Percentiles rank a stretch among this genome's conserved stretches.
Conservation (phyloP, 2,797 vertebrate genomes). For the Gorsachius magnificus region DNA sequence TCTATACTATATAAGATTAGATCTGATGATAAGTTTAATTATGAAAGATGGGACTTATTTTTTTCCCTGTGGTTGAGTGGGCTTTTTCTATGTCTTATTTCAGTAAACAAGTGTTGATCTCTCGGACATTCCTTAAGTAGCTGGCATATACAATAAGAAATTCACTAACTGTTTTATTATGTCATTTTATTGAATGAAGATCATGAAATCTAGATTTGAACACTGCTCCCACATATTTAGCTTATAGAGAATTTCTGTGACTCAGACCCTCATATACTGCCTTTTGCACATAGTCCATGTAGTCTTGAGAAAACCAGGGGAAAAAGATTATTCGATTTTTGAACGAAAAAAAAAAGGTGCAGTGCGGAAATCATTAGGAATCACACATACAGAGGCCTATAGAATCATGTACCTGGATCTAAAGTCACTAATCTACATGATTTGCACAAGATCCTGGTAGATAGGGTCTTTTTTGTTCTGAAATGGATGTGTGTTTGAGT, state of each 20-base stretch:
- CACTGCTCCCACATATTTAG: background rate
- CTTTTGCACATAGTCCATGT: background rate
- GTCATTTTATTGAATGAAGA: background rate
- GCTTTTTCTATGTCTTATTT: background rate
- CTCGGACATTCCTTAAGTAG: background rate
- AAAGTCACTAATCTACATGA: background rate
- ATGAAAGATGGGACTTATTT: background rate
- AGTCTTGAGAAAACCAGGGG: background rate
- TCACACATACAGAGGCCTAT: rapidly evolving
- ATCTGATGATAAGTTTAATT: background rate
- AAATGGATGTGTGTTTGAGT: background rate
- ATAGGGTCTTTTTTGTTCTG: background rate
- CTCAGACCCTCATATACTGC: background rate
- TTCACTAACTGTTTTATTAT: background rate
- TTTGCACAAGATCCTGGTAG: background rate
- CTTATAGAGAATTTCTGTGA: background rate
- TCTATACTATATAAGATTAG: background rate
- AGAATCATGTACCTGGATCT: background rate
- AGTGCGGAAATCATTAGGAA: background rate
- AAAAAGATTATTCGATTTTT: background rate
- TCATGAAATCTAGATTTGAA: background rate
- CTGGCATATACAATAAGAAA: background rate
- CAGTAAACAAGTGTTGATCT: background rate
- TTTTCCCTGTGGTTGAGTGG: background rate
- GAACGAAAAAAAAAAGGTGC: background rate